phyloP scores from a whole-genome alignment of 2,888 invertebrate genomes.

The Lapara coniferarum region DNA sequence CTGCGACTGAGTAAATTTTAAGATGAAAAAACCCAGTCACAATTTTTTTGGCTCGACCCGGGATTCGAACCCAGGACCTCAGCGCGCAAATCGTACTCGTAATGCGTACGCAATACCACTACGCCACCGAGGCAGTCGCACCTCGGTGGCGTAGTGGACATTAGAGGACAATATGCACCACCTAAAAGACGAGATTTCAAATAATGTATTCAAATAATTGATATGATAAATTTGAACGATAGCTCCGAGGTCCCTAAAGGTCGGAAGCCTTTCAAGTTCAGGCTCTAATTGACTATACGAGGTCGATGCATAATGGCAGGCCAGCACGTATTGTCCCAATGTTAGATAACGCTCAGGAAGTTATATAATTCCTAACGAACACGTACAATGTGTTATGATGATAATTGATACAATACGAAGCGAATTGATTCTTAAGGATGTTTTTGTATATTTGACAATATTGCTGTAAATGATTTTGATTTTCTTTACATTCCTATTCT shows the following conservation, averaged over 20 bases:
- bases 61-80: no score
- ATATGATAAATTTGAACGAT: not conserved
- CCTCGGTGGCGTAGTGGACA: no score
- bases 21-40: no score
- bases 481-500: no score
- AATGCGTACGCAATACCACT: no score
- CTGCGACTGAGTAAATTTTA: no score
- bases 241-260: slow-evolving; percentile 4
- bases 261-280: slow-evolving; percentile 27
- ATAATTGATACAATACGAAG: slow-evolving; percentile 16
- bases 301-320: slow-evolving; percentile 15
- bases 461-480: not conserved
- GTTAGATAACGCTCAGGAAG: slow-evolving; percentile 25
- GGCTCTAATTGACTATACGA: slow-evolving; percentile 11
- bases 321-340: slow-evolving; percentile 23
- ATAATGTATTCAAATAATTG: not conserved
- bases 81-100: no score
- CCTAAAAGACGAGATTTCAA: no score
- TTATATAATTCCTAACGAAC: slow-evolving; percentile 18
- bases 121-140: no score
- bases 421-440: not conserved
- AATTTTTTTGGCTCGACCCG: no score
- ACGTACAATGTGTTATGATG: slow-evolving; percentile 4
- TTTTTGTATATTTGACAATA: not conserved
- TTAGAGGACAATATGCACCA: no score